phyloP scores from a whole-genome alignment of 1,140 invertebrate species.

The Eriocheir sinensis region DNA sequence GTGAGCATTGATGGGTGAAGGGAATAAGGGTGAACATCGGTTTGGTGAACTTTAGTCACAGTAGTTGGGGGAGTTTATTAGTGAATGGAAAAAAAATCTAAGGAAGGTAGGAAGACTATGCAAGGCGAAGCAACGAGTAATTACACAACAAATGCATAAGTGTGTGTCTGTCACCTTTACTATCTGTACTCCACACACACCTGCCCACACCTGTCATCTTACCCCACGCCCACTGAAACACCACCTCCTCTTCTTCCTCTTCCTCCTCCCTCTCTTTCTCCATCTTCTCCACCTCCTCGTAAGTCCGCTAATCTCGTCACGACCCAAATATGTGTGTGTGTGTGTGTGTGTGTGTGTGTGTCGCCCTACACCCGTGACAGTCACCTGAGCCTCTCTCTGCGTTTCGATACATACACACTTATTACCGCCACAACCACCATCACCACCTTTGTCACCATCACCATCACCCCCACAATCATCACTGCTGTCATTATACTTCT shows the following conservation, averaged over 20 bases:
- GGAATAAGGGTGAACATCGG: too few species aligned
- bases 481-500: neutral
- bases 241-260: neutral
- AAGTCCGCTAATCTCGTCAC: neutral
- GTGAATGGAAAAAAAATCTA: too few species aligned
- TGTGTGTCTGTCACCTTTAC: too few species aligned
- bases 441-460: neutral
- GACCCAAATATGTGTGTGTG: neutral
- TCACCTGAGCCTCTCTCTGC: neutral
- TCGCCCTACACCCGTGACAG: constrained; percentile 2
- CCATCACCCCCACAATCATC: neutral
- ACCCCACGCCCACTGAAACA: neutral
- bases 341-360: neutral
- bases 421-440: neutral
- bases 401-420: neutral
- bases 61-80: too few species aligned
- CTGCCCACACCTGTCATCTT: neutral
- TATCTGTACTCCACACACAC: too few species aligned
- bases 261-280: neutral
- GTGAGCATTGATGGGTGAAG: too few species aligned
- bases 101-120: too few species aligned
- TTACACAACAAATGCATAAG: too few species aligned
- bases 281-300: neutral
- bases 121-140: too few species aligned
- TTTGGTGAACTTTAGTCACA: too few species aligned